Conservation (phyloP, 1,140 invertebrate species). For the Cotesia typhae region DNA sequence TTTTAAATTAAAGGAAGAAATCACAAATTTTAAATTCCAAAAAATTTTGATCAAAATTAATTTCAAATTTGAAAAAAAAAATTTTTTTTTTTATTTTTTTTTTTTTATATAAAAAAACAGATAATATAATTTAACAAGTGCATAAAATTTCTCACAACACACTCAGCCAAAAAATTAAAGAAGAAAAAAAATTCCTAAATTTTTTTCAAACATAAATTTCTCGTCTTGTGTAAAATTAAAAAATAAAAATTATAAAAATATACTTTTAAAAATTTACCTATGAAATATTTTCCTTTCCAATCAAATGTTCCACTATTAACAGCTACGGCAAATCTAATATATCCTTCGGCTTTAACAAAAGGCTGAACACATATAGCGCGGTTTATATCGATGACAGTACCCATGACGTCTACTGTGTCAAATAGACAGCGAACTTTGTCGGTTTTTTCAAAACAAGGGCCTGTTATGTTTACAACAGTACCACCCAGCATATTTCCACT, state of each 20-base stretch:
- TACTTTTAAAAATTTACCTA: slow-evolving; percentile 72
- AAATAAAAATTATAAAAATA: too few species aligned
- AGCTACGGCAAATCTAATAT: slow-evolving; percentile 87
- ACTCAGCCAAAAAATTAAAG: slow-evolving; percentile 4
- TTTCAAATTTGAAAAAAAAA: too few species aligned
- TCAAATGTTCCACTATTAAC: slow-evolving; percentile 84
- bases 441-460: slow-evolving; percentile 84
- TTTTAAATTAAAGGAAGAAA: too few species aligned
- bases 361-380: slow-evolving; percentile 90
- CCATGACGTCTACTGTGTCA: slow-evolving; percentile 78
- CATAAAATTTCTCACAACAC: too few species aligned
- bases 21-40: too few species aligned
- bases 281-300: slow-evolving; percentile 92
- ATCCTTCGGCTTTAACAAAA: slow-evolving; percentile 88
- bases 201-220: neutral
- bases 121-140: too few species aligned
- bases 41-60: too few species aligned
- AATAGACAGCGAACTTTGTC: slow-evolving; percentile 84
- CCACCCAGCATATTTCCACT: slow-evolving; percentile 96
- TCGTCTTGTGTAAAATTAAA: too few species aligned
- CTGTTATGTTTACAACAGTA: slow-evolving; percentile 93
- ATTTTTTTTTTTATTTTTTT: too few species aligned
- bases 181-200: neutral
- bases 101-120: too few species aligned
- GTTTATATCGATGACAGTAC: slow-evolving; percentile 79